These are phyloP conservation scores for Mythimna pallens DNA, from an alignment of 2,888 invertebrate genomes.

Conservation along the genomic window DNA sequence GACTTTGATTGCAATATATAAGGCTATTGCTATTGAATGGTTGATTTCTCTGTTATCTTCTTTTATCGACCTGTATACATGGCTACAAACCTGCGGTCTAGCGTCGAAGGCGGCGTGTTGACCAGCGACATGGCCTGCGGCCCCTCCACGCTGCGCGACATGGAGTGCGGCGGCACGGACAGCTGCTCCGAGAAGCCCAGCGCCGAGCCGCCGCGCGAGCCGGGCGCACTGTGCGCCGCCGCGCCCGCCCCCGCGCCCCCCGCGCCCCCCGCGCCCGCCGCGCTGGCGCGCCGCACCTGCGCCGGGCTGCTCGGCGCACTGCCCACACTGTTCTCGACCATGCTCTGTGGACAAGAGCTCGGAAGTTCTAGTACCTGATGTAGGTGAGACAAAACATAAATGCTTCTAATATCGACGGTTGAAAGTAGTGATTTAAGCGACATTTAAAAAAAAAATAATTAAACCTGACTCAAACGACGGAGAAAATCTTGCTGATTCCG, in stretches of 20 bases:
- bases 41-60: too few species aligned
- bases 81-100: conserved; percentile 88
- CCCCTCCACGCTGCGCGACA: conserved; percentile 92
- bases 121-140: conserved; percentile 71
- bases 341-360: conserved; percentile 69
- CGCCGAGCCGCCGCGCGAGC: conserved; percentile 87
- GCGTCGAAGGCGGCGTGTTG: conserved; percentile 81
- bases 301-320: conserved; percentile 91
- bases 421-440: too few species aligned
- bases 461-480: too few species aligned
- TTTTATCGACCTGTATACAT: background rate
- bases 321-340: conserved; percentile 91
- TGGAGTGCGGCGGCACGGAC: conserved; percentile 76
- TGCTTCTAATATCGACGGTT: too few species aligned
- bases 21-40: too few species aligned
- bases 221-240: conserved; percentile 72
- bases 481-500: too few species aligned
- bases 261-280: conserved; percentile 45
- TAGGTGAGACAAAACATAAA: too few species aligned
- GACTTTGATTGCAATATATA: too few species aligned
- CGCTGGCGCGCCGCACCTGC: conserved; percentile 67
- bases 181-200: conserved; percentile 81
- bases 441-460: too few species aligned
- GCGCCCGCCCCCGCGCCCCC: conserved; percentile 45
- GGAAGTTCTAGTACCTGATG: too few species aligned